Conservation (phyloP, 2,888 invertebrate genomes). For the Nephrotoma flavescens region DNA sequence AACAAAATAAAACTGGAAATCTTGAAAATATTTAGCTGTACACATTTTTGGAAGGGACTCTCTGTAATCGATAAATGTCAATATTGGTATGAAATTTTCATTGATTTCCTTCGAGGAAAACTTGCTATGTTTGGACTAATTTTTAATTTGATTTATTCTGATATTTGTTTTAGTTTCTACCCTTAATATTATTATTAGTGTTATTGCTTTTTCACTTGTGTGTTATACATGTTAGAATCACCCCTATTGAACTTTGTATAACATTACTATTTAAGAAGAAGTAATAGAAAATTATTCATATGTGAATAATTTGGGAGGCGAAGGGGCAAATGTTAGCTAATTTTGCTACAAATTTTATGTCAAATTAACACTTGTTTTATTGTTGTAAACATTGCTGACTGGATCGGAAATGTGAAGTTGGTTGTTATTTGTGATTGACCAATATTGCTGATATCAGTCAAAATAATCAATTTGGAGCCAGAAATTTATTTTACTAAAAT, state of each 20-base stretch:
- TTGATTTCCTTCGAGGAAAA: constrained; percentile 1
- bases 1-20: background rate
- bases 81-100: background rate
- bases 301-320: background rate
- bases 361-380: background rate
- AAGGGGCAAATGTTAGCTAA: background rate
- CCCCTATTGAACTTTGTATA: background rate
- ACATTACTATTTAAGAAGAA: background rate
- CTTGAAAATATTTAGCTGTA: background rate
- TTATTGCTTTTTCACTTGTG: background rate
- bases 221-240: background rate
- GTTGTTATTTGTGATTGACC: background rate
- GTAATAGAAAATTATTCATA: background rate
- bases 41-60: background rate
- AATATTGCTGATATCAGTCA: background rate
- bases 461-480: background rate
- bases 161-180: background rate
- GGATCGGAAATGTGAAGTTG: background rate
- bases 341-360: background rate
- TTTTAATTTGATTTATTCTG: constrained; percentile 3
- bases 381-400: background rate
- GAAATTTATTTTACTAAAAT: too few species aligned
- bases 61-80: background rate
- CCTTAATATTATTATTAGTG: background rate
- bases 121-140: background rate